Base-by-base conservation (phyloP, 2,797 vertebrate genomes). In the Mastacembelus armatus region DNA sequence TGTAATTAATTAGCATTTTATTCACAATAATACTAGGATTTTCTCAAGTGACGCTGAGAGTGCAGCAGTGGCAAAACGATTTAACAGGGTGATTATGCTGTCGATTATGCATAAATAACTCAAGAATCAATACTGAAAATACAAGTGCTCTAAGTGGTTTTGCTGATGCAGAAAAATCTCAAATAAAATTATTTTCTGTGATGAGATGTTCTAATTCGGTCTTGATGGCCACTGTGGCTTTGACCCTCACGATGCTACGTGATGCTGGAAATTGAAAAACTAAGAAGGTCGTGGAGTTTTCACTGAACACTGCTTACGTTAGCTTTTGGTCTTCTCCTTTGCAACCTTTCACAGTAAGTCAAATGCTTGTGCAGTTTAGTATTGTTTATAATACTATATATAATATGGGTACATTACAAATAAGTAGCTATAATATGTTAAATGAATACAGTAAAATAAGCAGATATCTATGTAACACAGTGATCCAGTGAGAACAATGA, bases 1-100 rank as follows among this genome's bases (percentile, higher is more conserved):
- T 62, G 43, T 67, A 42, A 84, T 84, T 79, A 88, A 89, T 90
- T 83, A 80, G 36, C 50, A 33, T 60, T 84, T 72, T 56, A 64
- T 70, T 75, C 32, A 50, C 40, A 73, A 69, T 55, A 54, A 50
- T 44, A 47, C 5, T 4, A 40, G 40, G 36, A 38, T 70, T 76
- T 66, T 78, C 50, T 81, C 50, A 60, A 44, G 47, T 19, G 27
- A 51, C 64, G 26, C 54, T 48, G 27, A 22, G 21, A 26, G 29
- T 35, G n/a, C 51, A 22, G 52, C 10, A 0, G 16, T 18, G 24
- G 27, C 39, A 29, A 18, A 30, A 26, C 27, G 11, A 21, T 19
- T 29, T 56, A 58, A 67, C 35, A 43, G 24, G 35, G 51, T 30
- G 29, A 75, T 66, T 62, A 66, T 19, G 16, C 8, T 38, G 33